Conservation (phyloP, 2,888 invertebrate species). For the Netelia fuscicornis region DNA sequence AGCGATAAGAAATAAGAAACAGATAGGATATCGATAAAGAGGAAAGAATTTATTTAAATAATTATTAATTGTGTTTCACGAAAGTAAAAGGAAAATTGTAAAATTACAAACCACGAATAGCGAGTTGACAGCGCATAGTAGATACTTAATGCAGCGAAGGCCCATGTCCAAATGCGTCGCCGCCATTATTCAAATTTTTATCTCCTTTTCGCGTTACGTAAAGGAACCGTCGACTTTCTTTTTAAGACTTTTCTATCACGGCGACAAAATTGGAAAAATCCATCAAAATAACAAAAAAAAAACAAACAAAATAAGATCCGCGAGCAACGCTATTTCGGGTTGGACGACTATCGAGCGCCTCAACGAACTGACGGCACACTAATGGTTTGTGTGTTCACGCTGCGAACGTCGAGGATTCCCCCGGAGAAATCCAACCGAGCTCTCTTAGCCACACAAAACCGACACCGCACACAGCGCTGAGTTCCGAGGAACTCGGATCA, state of each 20-base stretch:
- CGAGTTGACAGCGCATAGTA: conserved; percentile 89
- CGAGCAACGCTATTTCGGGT: background rate
- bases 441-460: background rate
- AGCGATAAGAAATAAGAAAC: background rate
- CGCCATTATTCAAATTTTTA: conserved; percentile 76
- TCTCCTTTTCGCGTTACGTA: background rate
- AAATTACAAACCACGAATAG: conserved; percentile 87
- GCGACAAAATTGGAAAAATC: background rate
- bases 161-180: conserved; percentile 86
- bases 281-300: conserved; percentile 10
- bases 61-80: background rate
- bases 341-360: conserved; percentile 14
- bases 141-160: conserved; percentile 89
- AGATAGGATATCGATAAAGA: background rate
- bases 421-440: conserved; percentile 21
- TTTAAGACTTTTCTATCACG: background rate
- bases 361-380: conserved; percentile 12
- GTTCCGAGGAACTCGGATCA: conserved; percentile 33
- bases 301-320: background rate
- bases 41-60: background rate
- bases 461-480: background rate
- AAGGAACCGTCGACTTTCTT: background rate
- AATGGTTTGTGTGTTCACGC: conserved; percentile 15
- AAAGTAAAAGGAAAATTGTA: background rate
- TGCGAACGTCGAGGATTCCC: conserved; percentile 33